Evolutionary conservation across 2,113 vertebrate species (phyloP).

Genomic region (Benitochromis conjunctus): DNA sequence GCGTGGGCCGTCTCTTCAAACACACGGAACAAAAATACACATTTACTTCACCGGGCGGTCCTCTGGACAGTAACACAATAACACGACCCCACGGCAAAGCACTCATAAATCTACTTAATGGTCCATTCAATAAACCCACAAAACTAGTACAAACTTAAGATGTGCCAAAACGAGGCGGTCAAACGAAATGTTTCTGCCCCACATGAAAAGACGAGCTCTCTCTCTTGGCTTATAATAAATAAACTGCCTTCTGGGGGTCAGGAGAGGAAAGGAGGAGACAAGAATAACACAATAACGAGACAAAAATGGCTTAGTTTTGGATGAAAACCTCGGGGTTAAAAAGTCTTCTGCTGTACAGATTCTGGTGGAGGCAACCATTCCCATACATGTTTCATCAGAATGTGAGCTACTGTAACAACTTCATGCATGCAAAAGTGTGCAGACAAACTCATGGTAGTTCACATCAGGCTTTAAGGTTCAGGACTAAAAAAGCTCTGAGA

Average conservation of each 20-base stretch:
- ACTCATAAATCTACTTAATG: constrained; percentile 43
- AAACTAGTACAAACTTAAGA: neutral
- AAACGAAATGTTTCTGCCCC: neutral
- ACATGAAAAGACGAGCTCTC: constrained; percentile 18
- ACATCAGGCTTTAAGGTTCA: neutral
- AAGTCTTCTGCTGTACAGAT: neutral
- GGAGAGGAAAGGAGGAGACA: neutral
- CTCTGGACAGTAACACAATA: constrained; percentile 33
- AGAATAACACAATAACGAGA: neutral
- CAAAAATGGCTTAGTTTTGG: neutral
- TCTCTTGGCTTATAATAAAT: constrained; percentile 27
- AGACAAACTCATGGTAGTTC: neutral
- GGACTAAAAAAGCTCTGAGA: neutral
- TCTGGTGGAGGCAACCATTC: neutral
- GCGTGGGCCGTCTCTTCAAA: constrained; percentile 47
- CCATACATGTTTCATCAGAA: neutral
- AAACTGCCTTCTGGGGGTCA: constrained; percentile 7
- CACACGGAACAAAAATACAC: constrained; percentile 54
- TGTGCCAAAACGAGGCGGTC: constrained; percentile 6
- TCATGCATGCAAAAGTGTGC: neutral
- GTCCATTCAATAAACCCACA: neutral
- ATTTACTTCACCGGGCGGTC: constrained; percentile 43
- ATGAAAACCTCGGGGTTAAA: neutral
- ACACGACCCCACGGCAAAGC: constrained; percentile 35
- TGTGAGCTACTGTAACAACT: neutral